Percentiles rank a stretch among this genome's conserved stretches.
These are phyloP conservation scores for Eudemis profundana DNA, from an alignment of 2,888 invertebrate species.

Conservation along the genomic window DNA sequence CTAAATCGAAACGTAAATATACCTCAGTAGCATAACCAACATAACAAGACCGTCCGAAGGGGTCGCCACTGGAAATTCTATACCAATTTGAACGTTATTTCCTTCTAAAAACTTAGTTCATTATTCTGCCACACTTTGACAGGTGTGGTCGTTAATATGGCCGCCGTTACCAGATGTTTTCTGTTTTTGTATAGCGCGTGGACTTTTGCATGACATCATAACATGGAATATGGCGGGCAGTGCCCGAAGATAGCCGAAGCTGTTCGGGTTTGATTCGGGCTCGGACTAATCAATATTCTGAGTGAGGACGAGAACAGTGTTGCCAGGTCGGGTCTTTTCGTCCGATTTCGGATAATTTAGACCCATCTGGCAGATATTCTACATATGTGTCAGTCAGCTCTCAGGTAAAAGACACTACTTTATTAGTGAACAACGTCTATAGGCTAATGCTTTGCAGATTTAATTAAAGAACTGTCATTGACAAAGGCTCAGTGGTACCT, in stretches of 20 bases:
- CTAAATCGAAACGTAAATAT: constrained; percentile 14
- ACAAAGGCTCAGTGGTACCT: no score
- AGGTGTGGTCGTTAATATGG: constrained; percentile 6
- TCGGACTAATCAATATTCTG: neutral
- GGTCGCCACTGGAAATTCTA: constrained; percentile 16
- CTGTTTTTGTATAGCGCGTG: constrained; percentile 17
- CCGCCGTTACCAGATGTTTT: constrained; percentile 31
- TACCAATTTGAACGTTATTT: constrained; percentile 13
- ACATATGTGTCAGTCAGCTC: no score
- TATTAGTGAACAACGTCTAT: no score
- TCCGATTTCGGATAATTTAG: no score
- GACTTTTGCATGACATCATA: constrained; percentile 33
- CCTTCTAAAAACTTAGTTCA: neutral
- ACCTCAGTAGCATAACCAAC: neutral
- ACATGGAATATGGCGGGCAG: neutral
- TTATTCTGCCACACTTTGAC: constrained; percentile 8
- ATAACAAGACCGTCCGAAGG: neutral
- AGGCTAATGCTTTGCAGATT: no score
- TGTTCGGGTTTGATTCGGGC: neutral
- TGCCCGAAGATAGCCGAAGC: constrained; percentile 10
- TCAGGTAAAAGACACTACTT: no score
- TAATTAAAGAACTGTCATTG: no score
- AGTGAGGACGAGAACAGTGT: no score
- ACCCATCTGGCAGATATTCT: no score
- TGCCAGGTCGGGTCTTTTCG: no score